phyloP scores from a whole-genome alignment of 2,888 invertebrate genomes.

The Gymnosoma rotundatum region DNA sequence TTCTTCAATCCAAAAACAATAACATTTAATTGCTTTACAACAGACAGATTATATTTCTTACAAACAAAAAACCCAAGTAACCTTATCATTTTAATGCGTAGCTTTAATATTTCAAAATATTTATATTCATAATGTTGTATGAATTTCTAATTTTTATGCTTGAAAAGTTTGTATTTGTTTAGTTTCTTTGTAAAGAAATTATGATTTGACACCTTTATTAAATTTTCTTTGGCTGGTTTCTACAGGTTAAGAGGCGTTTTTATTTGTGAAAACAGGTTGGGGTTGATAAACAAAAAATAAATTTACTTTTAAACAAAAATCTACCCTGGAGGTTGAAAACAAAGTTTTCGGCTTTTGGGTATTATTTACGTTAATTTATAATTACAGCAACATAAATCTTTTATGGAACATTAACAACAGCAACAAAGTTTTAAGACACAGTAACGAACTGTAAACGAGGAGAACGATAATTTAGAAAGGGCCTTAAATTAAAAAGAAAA shows the following conservation, averaged over 20 bases:
- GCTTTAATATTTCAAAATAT: neutral
- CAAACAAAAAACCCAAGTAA: too few relatives aligned
- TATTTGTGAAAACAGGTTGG: neutral
- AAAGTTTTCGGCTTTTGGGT: constrained; percentile 30
- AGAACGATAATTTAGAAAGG: too few relatives aligned
- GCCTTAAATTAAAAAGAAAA: too few relatives aligned
- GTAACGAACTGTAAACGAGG: too few relatives aligned
- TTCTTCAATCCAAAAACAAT: too few relatives aligned
- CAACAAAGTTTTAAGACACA: neutral
- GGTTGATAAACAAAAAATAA: neutral
- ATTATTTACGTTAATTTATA: constrained; percentile 66
- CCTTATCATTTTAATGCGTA: neutral
- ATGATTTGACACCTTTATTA: constrained; percentile 52
- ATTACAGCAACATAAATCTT: constrained; percentile 66
- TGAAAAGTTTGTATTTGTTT: neutral
- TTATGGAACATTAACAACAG: constrained; percentile 63
- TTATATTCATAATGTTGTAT: neutral
- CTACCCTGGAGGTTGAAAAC: constrained; percentile 42
- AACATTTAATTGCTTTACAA: too few relatives aligned
- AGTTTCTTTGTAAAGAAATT: neutral
- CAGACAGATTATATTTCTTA: neutral
- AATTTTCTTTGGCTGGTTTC: constrained; percentile 15
- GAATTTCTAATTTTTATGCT: constrained; percentile 13
- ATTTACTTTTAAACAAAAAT: constrained; percentile 12
- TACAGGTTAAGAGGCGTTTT: neutral